A percentile compares a stretch with the other conserved stretches of the same genome.
phyloP scores from a whole-genome alignment of 2,797 vertebrate genomes.

The Smutsia gigantea region DNA sequence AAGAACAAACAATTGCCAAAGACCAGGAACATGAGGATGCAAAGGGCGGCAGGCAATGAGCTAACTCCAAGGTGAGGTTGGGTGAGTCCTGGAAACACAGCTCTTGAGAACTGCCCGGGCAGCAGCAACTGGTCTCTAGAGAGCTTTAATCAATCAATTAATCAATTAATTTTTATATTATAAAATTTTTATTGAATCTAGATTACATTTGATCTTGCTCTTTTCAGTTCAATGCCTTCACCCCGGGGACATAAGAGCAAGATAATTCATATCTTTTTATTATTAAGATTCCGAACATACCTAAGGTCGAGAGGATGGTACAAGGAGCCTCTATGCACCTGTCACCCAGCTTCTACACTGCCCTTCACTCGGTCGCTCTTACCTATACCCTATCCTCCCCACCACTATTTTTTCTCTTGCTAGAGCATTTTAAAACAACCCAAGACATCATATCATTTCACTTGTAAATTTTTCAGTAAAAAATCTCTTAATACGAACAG shows the following conservation, averaged over 20 bases:
- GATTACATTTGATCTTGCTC: constrained; percentile 63
- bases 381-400: not conserved
- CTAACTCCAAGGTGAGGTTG: not conserved
- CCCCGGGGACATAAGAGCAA: constrained; percentile 36
- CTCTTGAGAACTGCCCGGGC: not conserved
- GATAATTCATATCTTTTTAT: constrained; percentile 50
- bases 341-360: not conserved
- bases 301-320: not conserved
- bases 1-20: constrained; percentile 61
- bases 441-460: not conserved
- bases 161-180: too few species aligned
- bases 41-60: constrained; percentile 35
- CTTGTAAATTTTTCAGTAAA: constrained; percentile 14
- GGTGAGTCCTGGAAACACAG: not conserved
- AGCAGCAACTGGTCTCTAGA: not conserved
- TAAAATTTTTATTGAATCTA: constrained; percentile 50
- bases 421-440: not conserved
- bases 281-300: constrained; percentile 18
- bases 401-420: not conserved
- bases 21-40: constrained; percentile 44
- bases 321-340: not conserved
- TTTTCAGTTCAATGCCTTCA: constrained; percentile 64
- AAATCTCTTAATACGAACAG: not conserved
- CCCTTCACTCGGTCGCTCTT: not conserved
- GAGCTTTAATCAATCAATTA: not conserved